Percentiles rank a stretch among this genome's conserved stretches.
Evolutionary conservation across 1,140 invertebrate genomes (phyloP).

Genomic region (Drosophila trapezifrons): DNA sequence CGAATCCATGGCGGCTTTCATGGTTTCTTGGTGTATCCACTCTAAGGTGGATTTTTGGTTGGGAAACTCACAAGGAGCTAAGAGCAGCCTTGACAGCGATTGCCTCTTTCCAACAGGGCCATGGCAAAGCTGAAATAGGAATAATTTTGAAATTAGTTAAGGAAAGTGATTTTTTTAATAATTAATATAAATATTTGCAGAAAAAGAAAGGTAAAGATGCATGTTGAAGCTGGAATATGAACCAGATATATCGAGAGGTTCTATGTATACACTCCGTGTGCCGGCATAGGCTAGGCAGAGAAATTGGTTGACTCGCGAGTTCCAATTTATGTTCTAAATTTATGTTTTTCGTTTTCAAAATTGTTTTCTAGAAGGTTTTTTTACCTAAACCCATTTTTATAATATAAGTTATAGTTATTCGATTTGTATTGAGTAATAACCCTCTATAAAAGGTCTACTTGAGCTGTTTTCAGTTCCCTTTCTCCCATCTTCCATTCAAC

Average conservation of each 20-base stretch:
- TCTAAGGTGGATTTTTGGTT: constrained; percentile 1
- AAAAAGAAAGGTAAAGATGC: too few species aligned
- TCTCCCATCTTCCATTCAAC: not conserved
- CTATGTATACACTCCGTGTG: too few species aligned
- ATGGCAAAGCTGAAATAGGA: constrained; percentile 25
- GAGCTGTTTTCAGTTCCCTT: not conserved
- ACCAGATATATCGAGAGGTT: too few species aligned
- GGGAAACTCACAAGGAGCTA: constrained; percentile 19
- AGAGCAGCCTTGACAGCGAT: constrained; percentile 18
- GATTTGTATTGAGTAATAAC: too few species aligned
- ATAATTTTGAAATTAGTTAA: not conserved
- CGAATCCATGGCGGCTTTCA: constrained; percentile 14
- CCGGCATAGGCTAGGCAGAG: too few species aligned
- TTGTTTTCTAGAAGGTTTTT: not conserved
- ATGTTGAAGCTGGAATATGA: too few species aligned
- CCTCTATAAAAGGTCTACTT: not conserved
- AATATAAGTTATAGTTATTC: too few species aligned
- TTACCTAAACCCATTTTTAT: too few species aligned
- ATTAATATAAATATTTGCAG: too few species aligned
- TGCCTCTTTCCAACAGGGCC: constrained; percentile 32
- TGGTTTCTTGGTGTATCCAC: constrained; percentile 23
- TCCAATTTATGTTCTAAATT: too few species aligned
- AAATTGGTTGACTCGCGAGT: too few species aligned
- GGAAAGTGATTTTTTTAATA: not conserved
- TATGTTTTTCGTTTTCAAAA: not conserved